phyloP scores from a whole-genome alignment of 1,140 invertebrate species.

The Elymnias hypermnestra region DNA sequence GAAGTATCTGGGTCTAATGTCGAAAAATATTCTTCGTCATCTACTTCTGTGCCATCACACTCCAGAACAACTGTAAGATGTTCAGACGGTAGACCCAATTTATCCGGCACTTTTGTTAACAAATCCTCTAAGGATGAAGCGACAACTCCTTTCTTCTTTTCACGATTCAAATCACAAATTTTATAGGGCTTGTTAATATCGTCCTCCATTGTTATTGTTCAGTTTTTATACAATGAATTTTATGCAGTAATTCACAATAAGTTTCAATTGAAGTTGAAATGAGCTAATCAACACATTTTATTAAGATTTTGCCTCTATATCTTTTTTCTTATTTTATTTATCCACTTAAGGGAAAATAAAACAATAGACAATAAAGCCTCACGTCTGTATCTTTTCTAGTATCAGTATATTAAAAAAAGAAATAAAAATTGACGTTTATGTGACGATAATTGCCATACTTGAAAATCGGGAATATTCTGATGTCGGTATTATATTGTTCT shows the following conservation, averaged over 20 bases:
- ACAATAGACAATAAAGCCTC: too few relatives aligned
- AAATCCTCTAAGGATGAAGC: conserved; percentile 86
- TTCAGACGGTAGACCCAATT: conserved; percentile 78
- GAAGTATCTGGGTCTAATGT: conserved; percentile 88
- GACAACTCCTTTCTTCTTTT: conserved; percentile 87
- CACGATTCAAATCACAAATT: conserved; percentile 81
- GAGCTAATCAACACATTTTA: neutral
- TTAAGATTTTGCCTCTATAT: too few relatives aligned
- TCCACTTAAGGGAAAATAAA: too few relatives aligned
- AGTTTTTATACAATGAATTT: too few relatives aligned
- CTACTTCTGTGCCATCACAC: conserved; percentile 91
- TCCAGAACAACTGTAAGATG: conserved; percentile 87
- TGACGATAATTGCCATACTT: conserved; percentile 14
- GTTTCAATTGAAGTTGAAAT: too few relatives aligned
- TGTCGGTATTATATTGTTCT: too few relatives aligned
- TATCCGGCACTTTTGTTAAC: conserved; percentile 81
- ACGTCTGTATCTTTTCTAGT: too few relatives aligned
- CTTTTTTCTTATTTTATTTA: too few relatives aligned
- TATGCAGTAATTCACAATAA: too few relatives aligned
- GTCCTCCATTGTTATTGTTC: conserved; percentile 59
- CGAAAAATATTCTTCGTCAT: conserved; percentile 91
- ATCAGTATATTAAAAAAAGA: too few relatives aligned
- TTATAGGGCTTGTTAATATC: conserved; percentile 72
- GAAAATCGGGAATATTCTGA: too few relatives aligned
- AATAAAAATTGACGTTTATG: conserved; percentile 15